Evolutionary conservation across 2,888 invertebrate species (phyloP), one percentile per base, ranked within the genome.

Genomic region (Arge pagana): DNA sequence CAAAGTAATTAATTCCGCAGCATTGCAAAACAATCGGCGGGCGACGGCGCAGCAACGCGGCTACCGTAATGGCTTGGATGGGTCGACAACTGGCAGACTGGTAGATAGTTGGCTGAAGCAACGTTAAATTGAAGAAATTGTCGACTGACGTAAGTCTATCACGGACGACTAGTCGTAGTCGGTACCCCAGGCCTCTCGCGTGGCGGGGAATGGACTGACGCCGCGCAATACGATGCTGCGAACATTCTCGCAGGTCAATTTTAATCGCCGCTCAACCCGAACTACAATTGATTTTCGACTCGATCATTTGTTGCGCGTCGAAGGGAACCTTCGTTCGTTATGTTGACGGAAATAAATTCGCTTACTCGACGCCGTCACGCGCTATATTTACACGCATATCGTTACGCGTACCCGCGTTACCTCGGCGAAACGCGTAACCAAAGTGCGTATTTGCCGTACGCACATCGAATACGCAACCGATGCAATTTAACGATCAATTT

Each of bases 21-120:
- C 68, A 69, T 75, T 73, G 70, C 72, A 67, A 74, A 74, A 72
- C 72, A 72, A 74, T 73, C 67, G 62, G 58, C 53, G 55, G 45
- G 53, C 52, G 39, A 55, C 36, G 45, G 50, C 48, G 52, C 42
- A 49, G 55, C 45, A 58, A 42, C 39, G 43, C 54, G 54, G 56
- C 53, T 52, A 50, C 48, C 54, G 59, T 57, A 60, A 59, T 59
- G 55, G 57, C 42, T 56, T n/a, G 52, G 43, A 57, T 59, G 60
- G 54, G 57, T 40, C 36, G 49, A 43, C 13, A 31, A 13, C 28
- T 28, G 18, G 36, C 31, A 11, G 30, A 33, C 36, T 53, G 41
- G 39, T 8, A 21, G 8, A 45, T 50, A 48, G 52, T 58, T 48
- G 52, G 53, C 58, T 52, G 56, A 56, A n/a, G 56, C 55, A 56